These are phyloP conservation scores for Pocillopora meandrina DNA, from an alignment of 92 coral and sea anemone genomes.

Conservation along the genomic window DNA sequence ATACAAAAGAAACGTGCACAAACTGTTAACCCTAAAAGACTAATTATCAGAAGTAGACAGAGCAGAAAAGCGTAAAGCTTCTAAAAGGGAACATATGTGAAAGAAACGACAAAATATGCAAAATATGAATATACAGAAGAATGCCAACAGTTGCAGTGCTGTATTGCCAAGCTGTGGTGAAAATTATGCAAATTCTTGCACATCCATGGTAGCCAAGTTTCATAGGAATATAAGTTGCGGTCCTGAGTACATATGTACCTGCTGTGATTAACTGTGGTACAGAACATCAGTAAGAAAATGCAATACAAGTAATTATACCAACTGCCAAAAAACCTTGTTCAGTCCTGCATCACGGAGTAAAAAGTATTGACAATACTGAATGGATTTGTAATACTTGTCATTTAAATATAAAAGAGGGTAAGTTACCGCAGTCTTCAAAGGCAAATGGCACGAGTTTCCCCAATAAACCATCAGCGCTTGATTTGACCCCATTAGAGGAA, in stretches of 20 bases:
- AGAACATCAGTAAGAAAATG: conserved; percentile 41
- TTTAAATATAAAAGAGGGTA: conserved; percentile 39
- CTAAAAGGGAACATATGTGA: conserved; percentile 23
- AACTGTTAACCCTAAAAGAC: no score
- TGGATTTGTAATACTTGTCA: conserved; percentile 52
- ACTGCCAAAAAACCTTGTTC: conserved; percentile 28
- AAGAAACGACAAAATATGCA: neutral
- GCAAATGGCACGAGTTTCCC: conserved; percentile 59
- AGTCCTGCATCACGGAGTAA: conserved; percentile 47
- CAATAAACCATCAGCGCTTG: conserved; percentile 42
- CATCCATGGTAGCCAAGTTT: conserved; percentile 1
- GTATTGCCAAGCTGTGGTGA: no score
- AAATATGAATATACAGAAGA: neutral
- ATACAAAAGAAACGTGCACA: neutral
- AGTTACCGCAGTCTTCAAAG: conserved; percentile 54
- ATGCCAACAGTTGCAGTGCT: neutral
- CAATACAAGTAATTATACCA: conserved; percentile 14
- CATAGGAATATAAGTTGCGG: conserved; percentile 26
- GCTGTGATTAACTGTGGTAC: conserved; percentile 35
- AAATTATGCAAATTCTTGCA: neutral
- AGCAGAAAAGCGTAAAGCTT: conserved; percentile 26
- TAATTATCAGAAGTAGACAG: neutral
- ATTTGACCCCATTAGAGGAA: conserved; percentile 71
- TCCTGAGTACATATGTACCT: conserved; percentile 50
- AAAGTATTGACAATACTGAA: conserved; percentile 40